A percentile compares a stretch with the other conserved stretches of the same genome.
Conservation (phyloP, 2,888 invertebrate species). For the Dioctria linearis region DNA sequence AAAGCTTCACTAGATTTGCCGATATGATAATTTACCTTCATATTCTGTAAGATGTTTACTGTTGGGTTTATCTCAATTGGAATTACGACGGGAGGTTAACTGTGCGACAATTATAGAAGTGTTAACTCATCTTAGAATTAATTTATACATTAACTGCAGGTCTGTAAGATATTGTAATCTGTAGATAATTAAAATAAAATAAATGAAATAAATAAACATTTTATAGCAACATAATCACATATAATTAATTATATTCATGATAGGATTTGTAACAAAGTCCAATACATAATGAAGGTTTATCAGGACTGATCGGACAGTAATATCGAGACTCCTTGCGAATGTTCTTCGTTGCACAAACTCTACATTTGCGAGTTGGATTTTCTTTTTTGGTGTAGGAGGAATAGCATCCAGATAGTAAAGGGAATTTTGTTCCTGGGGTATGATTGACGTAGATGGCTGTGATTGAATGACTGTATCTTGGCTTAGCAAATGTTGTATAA, state of each 20-base stretch:
- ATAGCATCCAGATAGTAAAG: too few species aligned
- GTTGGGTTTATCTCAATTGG: too few species aligned
- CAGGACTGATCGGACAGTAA: slow-evolving; percentile 46
- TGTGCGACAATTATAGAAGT: too few species aligned
- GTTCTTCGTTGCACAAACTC: slow-evolving; percentile 41
- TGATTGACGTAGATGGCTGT: slow-evolving; percentile 19
- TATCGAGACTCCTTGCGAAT: slow-evolving; percentile 28
- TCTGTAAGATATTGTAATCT: too few species aligned
- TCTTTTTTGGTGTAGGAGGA: neutral
- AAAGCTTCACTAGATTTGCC: too few species aligned
- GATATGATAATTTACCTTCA: too few species aligned
- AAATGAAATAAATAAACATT: too few species aligned
- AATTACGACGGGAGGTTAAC: too few species aligned
- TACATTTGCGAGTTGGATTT: slow-evolving; percentile 21
- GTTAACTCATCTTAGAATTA: too few species aligned
- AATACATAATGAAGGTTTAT: slow-evolving; percentile 36
- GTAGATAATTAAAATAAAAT: too few species aligned
- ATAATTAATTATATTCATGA: neutral
- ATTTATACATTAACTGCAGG: too few species aligned
- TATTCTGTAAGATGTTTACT: too few species aligned
- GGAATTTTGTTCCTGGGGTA: slow-evolving; percentile 21
- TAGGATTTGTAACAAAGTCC: slow-evolving; percentile 17
- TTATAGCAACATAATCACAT: slow-evolving; percentile 19
- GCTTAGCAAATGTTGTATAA: slow-evolving; percentile 7
- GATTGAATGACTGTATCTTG: neutral